These are phyloP conservation scores for Acholoe squamosa DNA, from an alignment of 2,888 invertebrate genomes.

Conservation along the genomic window DNA sequence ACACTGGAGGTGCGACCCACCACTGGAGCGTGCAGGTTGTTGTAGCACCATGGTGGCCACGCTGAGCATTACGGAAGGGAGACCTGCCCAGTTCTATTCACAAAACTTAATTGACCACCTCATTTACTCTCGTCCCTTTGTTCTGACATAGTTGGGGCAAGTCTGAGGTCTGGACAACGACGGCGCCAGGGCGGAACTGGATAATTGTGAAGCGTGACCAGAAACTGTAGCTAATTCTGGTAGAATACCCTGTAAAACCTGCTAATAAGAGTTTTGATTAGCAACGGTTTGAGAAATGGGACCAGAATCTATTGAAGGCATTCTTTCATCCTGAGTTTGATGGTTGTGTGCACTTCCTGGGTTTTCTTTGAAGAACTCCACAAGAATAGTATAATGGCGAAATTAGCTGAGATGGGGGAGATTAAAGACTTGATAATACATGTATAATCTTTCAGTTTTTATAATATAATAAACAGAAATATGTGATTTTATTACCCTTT, in stretches of 20 bases:
- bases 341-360: neutral
- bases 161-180: neutral
- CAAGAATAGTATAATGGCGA: neutral
- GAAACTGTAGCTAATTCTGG: neutral
- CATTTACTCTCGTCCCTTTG: neutral
- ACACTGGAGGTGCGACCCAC: neutral
- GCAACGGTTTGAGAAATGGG: neutral
- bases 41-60: neutral
- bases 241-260: neutral
- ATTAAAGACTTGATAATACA: neutral
- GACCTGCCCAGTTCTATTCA: neutral
- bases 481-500: no score
- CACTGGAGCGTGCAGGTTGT: neutral
- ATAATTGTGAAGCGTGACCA: neutral
- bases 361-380: neutral
- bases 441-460: neutral
- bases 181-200: neutral
- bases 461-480: neutral
- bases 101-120: neutral
- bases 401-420: neutral
- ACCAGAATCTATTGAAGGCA: neutral
- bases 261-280: constrained; percentile 17
- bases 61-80: neutral
- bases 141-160: neutral
- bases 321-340: neutral